A percentile compares a stretch with the other conserved stretches of the same genome.
Conservation (phyloP, 2,113 vertebrate genomes). For the Ginglymostoma cirratum region DNA sequence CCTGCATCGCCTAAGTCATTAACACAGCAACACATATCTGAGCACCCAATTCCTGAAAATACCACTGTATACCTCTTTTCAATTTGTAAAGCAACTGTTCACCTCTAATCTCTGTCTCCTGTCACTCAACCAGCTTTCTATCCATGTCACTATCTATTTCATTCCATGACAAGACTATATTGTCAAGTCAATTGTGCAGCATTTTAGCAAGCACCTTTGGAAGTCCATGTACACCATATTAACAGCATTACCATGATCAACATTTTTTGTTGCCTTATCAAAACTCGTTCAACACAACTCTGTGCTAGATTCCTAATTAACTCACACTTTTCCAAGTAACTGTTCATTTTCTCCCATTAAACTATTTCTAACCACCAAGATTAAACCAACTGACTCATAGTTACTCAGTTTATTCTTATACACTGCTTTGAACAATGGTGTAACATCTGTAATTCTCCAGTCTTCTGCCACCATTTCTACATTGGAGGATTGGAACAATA, state of each 20-base stretch:
- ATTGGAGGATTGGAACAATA: background rate
- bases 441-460: background rate
- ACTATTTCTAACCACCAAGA: background rate
- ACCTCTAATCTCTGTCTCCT: background rate
- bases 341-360: background rate
- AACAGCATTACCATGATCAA: background rate
- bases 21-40: no score
- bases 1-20: no score
- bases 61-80: no score
- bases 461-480: background rate
- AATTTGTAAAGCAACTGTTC: background rate
- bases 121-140: background rate
- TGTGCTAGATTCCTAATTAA: background rate
- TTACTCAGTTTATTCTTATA: background rate
- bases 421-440: background rate
- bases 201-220: background rate
- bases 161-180: background rate
- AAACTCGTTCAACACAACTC: background rate
- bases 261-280: background rate
- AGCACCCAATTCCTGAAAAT: no score
- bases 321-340: background rate
- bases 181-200: background rate
- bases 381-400: background rate
- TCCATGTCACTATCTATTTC: background rate
- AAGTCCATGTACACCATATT: background rate